phyloP scores from a whole-genome alignment of 2,797 vertebrate species.

The Ptychobarbus kaznakovi region DNA sequence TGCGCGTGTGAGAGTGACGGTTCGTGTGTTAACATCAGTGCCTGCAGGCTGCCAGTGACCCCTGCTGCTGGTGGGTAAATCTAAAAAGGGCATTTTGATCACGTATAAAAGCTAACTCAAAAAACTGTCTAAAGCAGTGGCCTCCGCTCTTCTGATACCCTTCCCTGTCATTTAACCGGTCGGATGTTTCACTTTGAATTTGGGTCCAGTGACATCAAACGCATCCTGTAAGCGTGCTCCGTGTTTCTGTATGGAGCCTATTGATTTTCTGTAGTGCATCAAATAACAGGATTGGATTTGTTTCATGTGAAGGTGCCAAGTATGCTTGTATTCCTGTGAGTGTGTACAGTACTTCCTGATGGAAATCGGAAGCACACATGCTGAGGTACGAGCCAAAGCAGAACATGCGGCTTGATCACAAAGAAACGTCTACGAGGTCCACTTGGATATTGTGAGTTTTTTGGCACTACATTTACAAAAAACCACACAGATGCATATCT shows the following conservation, averaged over 20 bases:
- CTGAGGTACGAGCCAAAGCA: too few relatives aligned
- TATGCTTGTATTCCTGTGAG: slow-evolving; percentile 57
- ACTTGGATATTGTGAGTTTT: not conserved
- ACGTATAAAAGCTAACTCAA: slow-evolving; percentile 55
- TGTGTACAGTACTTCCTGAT: slow-evolving; percentile 51
- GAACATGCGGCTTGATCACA: slow-evolving; percentile 25
- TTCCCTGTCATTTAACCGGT: slow-evolving; percentile 59
- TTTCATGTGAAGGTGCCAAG: slow-evolving; percentile 75
- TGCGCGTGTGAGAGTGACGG: slow-evolving; percentile 12
- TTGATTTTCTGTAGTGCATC: slow-evolving; percentile 60
- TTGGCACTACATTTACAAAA: slow-evolving; percentile 28
- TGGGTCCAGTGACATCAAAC: slow-evolving; percentile 54
- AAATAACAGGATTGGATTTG: slow-evolving; percentile 61
- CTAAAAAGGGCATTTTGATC: slow-evolving; percentile 76
- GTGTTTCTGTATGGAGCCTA: slow-evolving; percentile 50
- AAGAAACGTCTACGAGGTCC: slow-evolving; percentile 8
- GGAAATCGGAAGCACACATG: slow-evolving; percentile 39
- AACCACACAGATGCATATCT: slow-evolving; percentile 62
- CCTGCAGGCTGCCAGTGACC: slow-evolving; percentile 62
- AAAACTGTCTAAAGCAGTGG: slow-evolving; percentile 54
- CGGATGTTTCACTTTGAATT: slow-evolving; percentile 62
- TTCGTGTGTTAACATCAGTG: slow-evolving; percentile 57
- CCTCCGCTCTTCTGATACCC: slow-evolving; percentile 46
- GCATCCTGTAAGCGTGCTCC: slow-evolving; percentile 56
- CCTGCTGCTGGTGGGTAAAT: slow-evolving; percentile 63